Base-by-base conservation (phyloP, 2,113 vertebrate species). In the Clarias macrocephalus region DNA sequence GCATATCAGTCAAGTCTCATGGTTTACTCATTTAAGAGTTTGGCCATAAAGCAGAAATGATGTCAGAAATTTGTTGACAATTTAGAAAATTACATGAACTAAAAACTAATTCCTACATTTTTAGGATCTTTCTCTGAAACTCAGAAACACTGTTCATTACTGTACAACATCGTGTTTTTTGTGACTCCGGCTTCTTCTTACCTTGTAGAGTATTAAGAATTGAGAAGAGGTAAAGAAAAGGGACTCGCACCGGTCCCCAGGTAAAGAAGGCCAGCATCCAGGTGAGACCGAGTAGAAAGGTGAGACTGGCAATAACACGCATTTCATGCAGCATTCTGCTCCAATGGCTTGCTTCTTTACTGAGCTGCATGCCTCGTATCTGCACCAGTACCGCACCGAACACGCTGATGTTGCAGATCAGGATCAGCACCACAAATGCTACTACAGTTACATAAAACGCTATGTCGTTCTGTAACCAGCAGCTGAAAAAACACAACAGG, bases 161-260 rank as follows among this genome's bases (percentile, higher is more conserved):
- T 48, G 21, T 76, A 10, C 28, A 60, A 3, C 54, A 57, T 15
- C 5, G 25, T 48, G 23, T 59, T n/a, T 83, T 54, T 9, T 54
- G 25, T 66, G 7, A 52, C 42, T 65, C 42, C 59, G 63, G 15
- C 23, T 57, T 28, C 10, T 73, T 79, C 81, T 92, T 95, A 98
- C 97, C 97, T 94, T 98, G 97, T 23, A 97, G 91, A 30, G 93
- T 94, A 92, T 97, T 99, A 86, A 95, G 95, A 91, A 98, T 92
- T 86, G 95, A 87, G 91, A 98, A 99, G 88, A 97, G 89, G 88
- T 98, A 98, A 72, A 96, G 88, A 88, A 97, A 92, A 68, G 93
- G 90, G 84, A 94, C 92, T 90, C 88, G 94, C 52, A 93, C 89
- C 0, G 95, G 91, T 42, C 95, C 97, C 94, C 95, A 95, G 18